Evolutionary conservation across 2,888 invertebrate genomes (phyloP), one percentile per base, ranked within the genome.

Genomic region (Oeneis ivallda): DNA sequence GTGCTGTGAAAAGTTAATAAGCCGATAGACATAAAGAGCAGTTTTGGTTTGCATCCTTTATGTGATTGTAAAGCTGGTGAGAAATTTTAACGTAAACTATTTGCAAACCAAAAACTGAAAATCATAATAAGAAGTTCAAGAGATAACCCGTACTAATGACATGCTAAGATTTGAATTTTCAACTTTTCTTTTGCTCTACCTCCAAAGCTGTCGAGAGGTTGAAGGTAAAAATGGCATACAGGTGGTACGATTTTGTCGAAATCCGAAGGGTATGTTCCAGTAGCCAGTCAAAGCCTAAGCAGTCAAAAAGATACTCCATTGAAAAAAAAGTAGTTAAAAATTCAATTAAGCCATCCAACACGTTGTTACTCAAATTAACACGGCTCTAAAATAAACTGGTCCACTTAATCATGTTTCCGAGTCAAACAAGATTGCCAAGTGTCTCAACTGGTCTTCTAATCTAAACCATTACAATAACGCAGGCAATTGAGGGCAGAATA

Each of bases 401-500:
- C 41, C 17, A 43, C 11, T 62, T 53, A 62, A 62, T 62, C 62
- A 62, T 62, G 43, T 53, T 62, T 43, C 39, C 15, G 34, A 61
- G 61, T 15, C 57, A 43, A 57, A 62, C 62, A 62, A 62, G 62
- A 62, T 53, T 17, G 62, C 43, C 53, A 62, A 63, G 19, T 50
- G 15, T 47, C 50, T n/a, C 32, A 57, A 45, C 61, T 39, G 57
- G 56, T 60, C 61, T 59, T 64, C 69, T 67, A 64, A 65, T 49
- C 58, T 32, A 45, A 26, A 45, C 49, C 68, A 72, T 63, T 70
- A 71, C 53, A 59, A 63, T 65, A 73, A 68, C 64, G 59, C 59
- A 62, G 58, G 72, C 70, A 75, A 78, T 76, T 71, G 72, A 72
- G 68, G 73, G 70, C 70, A 74, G 71, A 79, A 78, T 78, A 75